Evolutionary conservation across 2,113 vertebrate genomes (phyloP), one percentile per base, ranked within the genome.

Genomic region (Leucopsar rothschildi): DNA sequence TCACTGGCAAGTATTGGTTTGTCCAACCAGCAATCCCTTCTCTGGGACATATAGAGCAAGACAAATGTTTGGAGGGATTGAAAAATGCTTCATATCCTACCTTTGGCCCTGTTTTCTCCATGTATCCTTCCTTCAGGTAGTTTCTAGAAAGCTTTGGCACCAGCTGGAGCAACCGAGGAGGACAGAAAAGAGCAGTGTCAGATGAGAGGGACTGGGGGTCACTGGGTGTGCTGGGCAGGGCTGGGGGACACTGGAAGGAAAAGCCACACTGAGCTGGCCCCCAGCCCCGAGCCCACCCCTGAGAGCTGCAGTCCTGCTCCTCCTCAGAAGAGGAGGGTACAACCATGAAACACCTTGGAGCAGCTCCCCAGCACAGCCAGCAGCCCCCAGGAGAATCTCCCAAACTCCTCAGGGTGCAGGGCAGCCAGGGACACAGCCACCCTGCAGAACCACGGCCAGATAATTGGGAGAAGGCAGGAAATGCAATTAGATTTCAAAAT

Each of bases 71-170:
- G 23, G 33, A 55, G 21, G 18, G n/a, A 35, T 15, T 2, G 7
- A 37, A 68, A 50, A 61, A 63, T 1, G 5, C 23, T 42, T 45
- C 3, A 11, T 2, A 9, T 35, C 98, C 76, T 95, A 99, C 99
- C 99, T 99, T 99, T 95, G 99, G 99, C 39, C 99, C 99, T 0
- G 99, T 99, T 99, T 97, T 97, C 94, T 97, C 96, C 96, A 97
- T 97, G 86, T 97, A 97, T 55, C 96, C 96, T 70, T 97, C 99
- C 94, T 99, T 99, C 96, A 99, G 98, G 96, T 99, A 99, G 97
- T 99, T 99, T 82, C 99, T 97, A 52, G 99, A 99, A 78, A 99
- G 98, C 98, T 99, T 99, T 59, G 99, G 99, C 87, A 99, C 99
- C 98, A 99, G 97, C 99, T 97, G 90, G 64, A 90, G 44, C 27